Conservation (phyloP, 2,888 invertebrate genomes). For the Drosophila acutilabella region DNA sequence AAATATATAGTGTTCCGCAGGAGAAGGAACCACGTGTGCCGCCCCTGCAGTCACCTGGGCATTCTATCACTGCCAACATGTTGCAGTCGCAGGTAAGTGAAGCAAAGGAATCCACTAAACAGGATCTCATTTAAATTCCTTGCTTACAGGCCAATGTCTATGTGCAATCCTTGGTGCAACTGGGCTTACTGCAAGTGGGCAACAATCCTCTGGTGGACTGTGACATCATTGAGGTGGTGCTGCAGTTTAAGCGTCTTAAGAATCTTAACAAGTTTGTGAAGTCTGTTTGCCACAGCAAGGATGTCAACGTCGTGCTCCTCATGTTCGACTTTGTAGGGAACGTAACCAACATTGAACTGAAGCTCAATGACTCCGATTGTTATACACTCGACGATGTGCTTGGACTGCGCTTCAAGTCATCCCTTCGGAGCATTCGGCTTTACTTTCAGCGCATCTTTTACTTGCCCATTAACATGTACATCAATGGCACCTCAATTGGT, state of each 20-base stretch:
- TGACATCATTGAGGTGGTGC: constrained; percentile 81
- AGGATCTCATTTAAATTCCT: background rate
- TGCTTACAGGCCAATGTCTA: constrained; percentile 76
- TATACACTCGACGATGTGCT: constrained; percentile 85
- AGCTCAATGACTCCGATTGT: constrained; percentile 75
- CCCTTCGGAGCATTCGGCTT: constrained; percentile 83
- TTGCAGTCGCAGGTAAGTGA: constrained; percentile 71
- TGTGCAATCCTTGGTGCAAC: constrained; percentile 80
- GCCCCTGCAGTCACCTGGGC: constrained; percentile 61
- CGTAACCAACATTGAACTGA: constrained; percentile 74
- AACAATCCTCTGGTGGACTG: constrained; percentile 79
- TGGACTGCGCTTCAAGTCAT: constrained; percentile 85
- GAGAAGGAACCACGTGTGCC: constrained; percentile 51
- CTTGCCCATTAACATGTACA: constrained; percentile 85
- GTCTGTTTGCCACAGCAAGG: constrained; percentile 34
- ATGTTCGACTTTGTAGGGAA: constrained; percentile 82
- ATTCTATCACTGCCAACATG: constrained; percentile 80
- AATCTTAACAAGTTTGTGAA: constrained; percentile 73
- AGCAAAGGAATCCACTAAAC: too few species aligned
- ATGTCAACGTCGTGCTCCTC: constrained; percentile 47
- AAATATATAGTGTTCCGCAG: constrained; percentile 34
- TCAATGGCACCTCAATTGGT: constrained; percentile 83
- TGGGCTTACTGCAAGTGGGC: constrained; percentile 84
- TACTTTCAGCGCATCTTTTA: constrained; percentile 85
- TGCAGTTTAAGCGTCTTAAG: constrained; percentile 76